Percentiles rank a stretch among this genome's conserved stretches.
These are phyloP conservation scores for Scolopax rusticola DNA, from an alignment of 2,797 vertebrate species.

Conservation along the genomic window DNA sequence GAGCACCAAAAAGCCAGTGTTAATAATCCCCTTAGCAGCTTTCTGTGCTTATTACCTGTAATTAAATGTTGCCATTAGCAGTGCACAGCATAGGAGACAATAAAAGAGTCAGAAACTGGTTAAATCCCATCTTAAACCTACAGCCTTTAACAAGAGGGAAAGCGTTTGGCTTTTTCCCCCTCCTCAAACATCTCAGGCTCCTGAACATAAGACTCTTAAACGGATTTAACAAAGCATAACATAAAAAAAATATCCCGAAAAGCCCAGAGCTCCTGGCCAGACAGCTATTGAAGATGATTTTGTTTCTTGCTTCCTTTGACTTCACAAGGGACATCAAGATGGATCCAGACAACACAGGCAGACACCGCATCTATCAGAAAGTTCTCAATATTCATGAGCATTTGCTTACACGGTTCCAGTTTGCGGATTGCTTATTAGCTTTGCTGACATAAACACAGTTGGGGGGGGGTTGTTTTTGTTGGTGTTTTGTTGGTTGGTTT, in stretches of 20 bases:
- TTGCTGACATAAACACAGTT: constrained; percentile 39
- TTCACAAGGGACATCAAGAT: constrained; percentile 15
- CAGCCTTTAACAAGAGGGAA: background rate
- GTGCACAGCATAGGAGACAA: background rate
- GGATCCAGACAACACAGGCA: background rate
- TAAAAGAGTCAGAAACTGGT: background rate
- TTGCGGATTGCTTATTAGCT: constrained; percentile 28
- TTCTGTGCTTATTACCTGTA: constrained; percentile 21
- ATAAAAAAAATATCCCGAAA: background rate
- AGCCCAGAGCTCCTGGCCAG: constrained; percentile 9
- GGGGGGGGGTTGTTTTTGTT: background rate
- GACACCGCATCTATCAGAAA: background rate
- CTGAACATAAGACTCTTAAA: constrained; percentile 5
- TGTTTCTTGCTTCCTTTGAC: background rate
- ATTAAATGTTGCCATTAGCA: constrained; percentile 13
- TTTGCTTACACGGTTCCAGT: constrained; percentile 21
- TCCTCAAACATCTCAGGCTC: background rate
- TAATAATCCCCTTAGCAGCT: constrained; percentile 20
- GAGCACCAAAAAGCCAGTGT: background rate
- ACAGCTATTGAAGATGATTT: background rate
- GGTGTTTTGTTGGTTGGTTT: background rate
- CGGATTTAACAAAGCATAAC: constrained; percentile 47
- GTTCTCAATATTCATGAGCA: constrained; percentile 45
- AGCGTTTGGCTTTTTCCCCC: background rate
- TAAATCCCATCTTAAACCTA: constrained; percentile 28